phyloP scores from a whole-genome alignment of 2,888 invertebrate genomes.

The Congeria kusceri region DNA sequence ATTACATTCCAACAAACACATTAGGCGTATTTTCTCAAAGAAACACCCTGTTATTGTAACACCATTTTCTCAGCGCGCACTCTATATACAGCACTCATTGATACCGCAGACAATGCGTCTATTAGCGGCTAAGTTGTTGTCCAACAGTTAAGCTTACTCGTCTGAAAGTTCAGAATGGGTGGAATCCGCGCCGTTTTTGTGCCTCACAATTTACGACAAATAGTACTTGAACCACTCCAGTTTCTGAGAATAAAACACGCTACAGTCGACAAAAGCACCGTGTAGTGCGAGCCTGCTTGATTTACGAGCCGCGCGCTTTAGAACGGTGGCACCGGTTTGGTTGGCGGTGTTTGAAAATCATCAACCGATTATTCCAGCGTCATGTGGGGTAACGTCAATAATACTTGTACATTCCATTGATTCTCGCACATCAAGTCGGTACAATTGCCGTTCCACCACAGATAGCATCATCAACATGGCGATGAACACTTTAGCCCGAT shows the following conservation, averaged over 20 bases:
- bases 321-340: constrained; percentile 4
- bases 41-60: too few species aligned
- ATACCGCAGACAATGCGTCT: too few species aligned
- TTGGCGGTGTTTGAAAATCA: background rate
- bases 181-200: background rate
- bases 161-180: background rate
- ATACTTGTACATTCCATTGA: background rate
- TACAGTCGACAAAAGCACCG: constrained; percentile 1
- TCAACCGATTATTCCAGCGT: background rate
- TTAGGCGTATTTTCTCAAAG: too few species aligned
- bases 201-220: constrained; percentile 7
- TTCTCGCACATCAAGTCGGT: background rate
- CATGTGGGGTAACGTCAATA: background rate
- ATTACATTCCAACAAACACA: too few species aligned
- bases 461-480: too few species aligned
- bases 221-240: constrained; percentile 5
- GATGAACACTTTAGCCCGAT: too few species aligned
- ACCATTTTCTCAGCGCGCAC: too few species aligned
- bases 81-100: too few species aligned
- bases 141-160: too few species aligned
- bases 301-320: background rate
- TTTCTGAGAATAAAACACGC: background rate
- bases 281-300: background rate
- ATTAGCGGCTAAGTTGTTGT: too few species aligned
- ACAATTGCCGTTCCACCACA: background rate